Evolutionary conservation across 2,888 invertebrate genomes (phyloP).

Genomic region (Coecobrya sp.): DNA sequence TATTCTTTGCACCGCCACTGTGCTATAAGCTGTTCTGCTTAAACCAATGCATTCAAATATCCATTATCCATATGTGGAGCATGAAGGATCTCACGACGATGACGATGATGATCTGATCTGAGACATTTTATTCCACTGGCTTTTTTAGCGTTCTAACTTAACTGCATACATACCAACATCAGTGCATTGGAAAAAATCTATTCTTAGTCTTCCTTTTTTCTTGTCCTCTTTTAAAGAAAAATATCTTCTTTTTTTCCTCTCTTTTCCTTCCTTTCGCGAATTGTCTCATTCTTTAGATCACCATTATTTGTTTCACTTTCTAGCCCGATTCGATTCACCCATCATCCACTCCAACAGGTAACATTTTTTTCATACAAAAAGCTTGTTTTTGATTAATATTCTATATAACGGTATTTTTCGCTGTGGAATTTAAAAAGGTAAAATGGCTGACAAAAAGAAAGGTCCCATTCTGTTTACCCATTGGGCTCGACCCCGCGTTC

Average conservation of each 20-base stretch:
- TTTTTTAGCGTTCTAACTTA: neutral
- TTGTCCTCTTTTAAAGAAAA: constrained; percentile 16
- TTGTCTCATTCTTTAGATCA: constrained; percentile 16
- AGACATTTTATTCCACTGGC: constrained; percentile 53
- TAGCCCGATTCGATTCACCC: neutral
- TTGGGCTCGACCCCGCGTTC: constrained; percentile 85
- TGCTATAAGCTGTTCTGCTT: neutral
- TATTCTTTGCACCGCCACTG: constrained; percentile 48
- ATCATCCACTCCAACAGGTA: constrained; percentile 31
- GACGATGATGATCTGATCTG: constrained; percentile 49
- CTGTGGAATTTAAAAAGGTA: constrained; percentile 8
- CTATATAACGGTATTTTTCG: neutral
- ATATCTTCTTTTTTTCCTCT: constrained; percentile 17
- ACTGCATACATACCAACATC: neutral
- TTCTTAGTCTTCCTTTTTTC: constrained; percentile 65
- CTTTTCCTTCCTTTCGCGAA: constrained; percentile 28
- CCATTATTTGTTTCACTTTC: constrained; percentile 8
- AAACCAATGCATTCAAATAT: constrained; percentile 26
- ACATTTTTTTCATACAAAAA: neutral
- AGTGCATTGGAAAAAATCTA: constrained; percentile 50
- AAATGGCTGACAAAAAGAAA: constrained; percentile 78
- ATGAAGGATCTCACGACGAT: constrained; percentile 42
- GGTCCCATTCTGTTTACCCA: constrained; percentile 70
- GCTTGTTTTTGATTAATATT: neutral
- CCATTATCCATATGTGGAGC: constrained; percentile 54